Conservation (phyloP, 2,113 vertebrate genomes). For the Taxidea taxus region DNA sequence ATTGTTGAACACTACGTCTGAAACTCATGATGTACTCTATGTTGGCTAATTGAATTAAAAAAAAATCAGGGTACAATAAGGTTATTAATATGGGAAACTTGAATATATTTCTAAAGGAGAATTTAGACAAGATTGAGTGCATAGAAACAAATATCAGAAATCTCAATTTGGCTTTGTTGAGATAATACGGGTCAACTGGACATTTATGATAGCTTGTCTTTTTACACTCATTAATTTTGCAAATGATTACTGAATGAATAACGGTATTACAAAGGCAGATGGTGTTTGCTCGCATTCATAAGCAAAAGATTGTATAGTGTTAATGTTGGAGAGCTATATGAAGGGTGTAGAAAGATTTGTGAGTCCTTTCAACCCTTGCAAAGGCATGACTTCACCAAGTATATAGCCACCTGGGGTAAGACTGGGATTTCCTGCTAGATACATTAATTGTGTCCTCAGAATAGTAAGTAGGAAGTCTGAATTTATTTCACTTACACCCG, state of each 20-base stretch:
- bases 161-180: neutral
- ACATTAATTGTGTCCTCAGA: slow-evolving; percentile 45
- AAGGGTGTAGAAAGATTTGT: neutral
- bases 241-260: neutral
- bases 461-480: slow-evolving; percentile 25
- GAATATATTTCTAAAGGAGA: neutral
- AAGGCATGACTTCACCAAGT: neutral
- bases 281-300: neutral
- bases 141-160: neutral
- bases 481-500: slow-evolving; percentile 7
- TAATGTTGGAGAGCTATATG: neutral
- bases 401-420: neutral
- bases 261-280: neutral
- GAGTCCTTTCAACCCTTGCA: neutral
- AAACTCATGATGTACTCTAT: neutral
- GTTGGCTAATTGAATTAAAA: neutral
- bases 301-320: neutral
- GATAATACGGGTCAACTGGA: neutral
- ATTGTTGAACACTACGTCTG: neutral
- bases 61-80: neutral
- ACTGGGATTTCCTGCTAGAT: neutral
- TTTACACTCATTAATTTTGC: slow-evolving; percentile 22
- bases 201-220: neutral
- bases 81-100: neutral
- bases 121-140: neutral